Conservation (phyloP, 2,797 vertebrate genomes). For the Trachops cirrhosus region DNA sequence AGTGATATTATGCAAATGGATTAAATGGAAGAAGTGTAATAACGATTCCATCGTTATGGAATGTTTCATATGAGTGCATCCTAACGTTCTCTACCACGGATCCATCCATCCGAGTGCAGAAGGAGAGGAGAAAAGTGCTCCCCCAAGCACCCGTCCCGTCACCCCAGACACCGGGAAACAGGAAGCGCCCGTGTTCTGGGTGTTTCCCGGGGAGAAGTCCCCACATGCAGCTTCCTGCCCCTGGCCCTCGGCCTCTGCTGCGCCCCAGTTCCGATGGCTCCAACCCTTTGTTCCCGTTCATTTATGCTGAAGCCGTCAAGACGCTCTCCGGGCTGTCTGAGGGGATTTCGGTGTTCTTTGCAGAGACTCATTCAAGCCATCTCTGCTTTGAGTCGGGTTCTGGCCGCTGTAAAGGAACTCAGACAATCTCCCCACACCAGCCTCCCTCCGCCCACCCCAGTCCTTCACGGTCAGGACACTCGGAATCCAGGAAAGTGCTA, state of each 20-base stretch:
- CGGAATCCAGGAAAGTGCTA: fast-evolving
- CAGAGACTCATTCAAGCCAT: neutral
- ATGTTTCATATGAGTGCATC: no score
- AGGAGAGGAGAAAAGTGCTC: neutral
- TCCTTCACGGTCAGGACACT: neutral
- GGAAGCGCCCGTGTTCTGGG: fast-evolving
- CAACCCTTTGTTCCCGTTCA: conserved; percentile 26
- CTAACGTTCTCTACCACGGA: no score
- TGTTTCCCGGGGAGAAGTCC: neutral
- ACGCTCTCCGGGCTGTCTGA: neutral
- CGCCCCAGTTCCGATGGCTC: fast-evolving
- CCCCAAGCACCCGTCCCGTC: fast-evolving
- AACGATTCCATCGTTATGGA: no score
- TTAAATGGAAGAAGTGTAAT: neutral
- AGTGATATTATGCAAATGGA: conserved; percentile 42
- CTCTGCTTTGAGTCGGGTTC: neutral
- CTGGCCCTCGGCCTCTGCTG: fast-evolving
- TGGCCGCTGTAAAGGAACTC: neutral
- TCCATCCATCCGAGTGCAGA: no score
- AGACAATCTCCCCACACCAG: neutral
- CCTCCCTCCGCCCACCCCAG: fast-evolving
- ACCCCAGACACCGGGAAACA: neutral
- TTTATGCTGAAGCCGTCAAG: neutral
- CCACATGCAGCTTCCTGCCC: neutral
- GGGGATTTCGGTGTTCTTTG: neutral